Evolutionary conservation across 1,140 invertebrate species (phyloP).

Genomic region (Apis dorsata): DNA sequence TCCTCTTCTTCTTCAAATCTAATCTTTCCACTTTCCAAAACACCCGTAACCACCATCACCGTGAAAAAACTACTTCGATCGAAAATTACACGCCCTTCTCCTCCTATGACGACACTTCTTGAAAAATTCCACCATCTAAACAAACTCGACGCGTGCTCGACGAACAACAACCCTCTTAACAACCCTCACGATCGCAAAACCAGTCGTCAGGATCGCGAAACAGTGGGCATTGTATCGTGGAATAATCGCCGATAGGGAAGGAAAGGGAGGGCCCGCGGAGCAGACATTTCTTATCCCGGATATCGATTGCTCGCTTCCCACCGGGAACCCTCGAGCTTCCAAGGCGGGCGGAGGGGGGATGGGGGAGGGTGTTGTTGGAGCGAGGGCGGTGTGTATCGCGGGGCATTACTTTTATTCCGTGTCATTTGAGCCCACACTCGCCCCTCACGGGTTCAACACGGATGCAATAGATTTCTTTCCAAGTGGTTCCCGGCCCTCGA

Average conservation of each 20-base stretch:
- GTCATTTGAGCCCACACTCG: constrained; percentile 80
- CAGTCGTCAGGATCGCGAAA: not conserved
- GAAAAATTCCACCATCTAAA: constrained; percentile 17
- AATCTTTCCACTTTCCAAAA: too few species aligned
- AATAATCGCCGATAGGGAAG: constrained; percentile 58
- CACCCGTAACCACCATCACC: too few species aligned
- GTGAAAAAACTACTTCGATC: too few species aligned
- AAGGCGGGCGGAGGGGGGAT: constrained; percentile 53
- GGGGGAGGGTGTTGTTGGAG: constrained; percentile 62
- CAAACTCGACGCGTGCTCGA: not conserved
- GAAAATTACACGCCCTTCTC: not conserved
- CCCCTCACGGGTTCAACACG: constrained; percentile 58
- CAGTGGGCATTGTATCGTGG: constrained; percentile 46
- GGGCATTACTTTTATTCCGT: constrained; percentile 80
- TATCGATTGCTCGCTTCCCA: constrained; percentile 75
- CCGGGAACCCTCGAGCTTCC: constrained; percentile 58
- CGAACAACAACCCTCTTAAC: not conserved
- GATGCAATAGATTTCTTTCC: constrained; percentile 75
- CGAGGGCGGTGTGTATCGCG: constrained; percentile 68
- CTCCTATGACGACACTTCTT: too few species aligned
- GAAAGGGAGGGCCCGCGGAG: constrained; percentile 53
- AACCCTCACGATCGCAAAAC: not conserved
- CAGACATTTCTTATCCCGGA: constrained; percentile 74
- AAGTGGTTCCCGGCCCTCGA: constrained; percentile 69
- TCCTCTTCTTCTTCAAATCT: too few species aligned